Evolutionary conservation across 2,113 vertebrate genomes (phyloP), one percentile per base, ranked within the genome.

Genomic region (Nyctereutes procyonoides): DNA sequence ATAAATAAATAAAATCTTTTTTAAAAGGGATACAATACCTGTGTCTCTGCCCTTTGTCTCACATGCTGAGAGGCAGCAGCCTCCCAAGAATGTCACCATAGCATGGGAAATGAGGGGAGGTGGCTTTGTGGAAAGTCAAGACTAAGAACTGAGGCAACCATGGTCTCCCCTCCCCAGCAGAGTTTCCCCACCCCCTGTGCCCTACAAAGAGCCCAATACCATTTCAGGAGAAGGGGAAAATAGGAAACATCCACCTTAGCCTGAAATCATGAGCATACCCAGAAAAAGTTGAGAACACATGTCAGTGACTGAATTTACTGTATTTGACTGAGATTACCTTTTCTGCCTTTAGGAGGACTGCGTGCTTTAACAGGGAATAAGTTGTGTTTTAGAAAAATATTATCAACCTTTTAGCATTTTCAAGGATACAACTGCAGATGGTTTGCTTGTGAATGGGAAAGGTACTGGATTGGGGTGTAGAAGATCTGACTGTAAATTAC

Each of bases 401-500:
- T 51, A 2, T n/a, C 28, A 76, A 77, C 20, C 48, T 19, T 87
- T 73, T 81, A 67, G 16, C 35, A 67, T 83, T 95, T 95, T 14
- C 7, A 69, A 80, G 8, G 20, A 82, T 55, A 83, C 26, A 90
- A 55, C 22, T 60, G 19, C 16, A 65, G 8, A 38, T 80, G 17
- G 17, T 93, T 90, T 92, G 5, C 26, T 58, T 32, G 10, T 71
- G 17, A 88, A 79, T 86, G 20, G 12, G 79, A 95, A 95, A 91
- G 15, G 17, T 35, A 76, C 20, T 96, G 19, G 26, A 88, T 73
- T 83, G 91, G 16, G 30, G 55, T n/a, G 90, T 91, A 90, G 53
- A 69, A 89, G 28, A 80, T 60, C 5, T 43, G 55, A 3, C 67
- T 79, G 69, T 63, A 90, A 80, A 28, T 51, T 0, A 60, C 22